phyloP scores from a whole-genome alignment of 2,888 invertebrate species.

The Glyphotaelius pellucidus region DNA sequence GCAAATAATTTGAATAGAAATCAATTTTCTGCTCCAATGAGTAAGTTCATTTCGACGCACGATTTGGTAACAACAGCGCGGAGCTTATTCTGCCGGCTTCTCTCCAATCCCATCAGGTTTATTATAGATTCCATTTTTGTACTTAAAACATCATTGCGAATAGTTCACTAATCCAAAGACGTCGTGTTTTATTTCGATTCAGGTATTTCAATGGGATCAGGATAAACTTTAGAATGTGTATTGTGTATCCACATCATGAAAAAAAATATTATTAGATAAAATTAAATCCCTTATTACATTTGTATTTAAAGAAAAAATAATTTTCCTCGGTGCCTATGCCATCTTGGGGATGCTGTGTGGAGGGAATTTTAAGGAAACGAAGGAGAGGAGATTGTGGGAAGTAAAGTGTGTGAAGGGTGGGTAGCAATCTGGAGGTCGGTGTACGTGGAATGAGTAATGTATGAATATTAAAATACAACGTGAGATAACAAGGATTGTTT shows the following conservation, averaged over 20 bases:
- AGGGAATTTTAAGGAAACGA: too few species aligned
- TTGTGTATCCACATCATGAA: background rate
- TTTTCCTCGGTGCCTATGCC: too few species aligned
- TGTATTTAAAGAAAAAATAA: too few species aligned
- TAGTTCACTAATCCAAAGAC: background rate
- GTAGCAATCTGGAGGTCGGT: too few species aligned
- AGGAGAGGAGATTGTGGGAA: too few species aligned
- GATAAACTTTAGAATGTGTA: background rate
- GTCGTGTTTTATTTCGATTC: background rate
- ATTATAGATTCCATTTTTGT: conserved; percentile 26
- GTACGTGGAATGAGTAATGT: too few species aligned
- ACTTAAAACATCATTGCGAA: conserved; percentile 13
- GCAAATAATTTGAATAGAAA: conserved; percentile 66
- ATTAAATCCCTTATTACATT: too few species aligned
- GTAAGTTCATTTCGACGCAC: conserved; percentile 65
- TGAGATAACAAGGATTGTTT: too few species aligned
- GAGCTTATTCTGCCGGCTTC: conserved; percentile 63
- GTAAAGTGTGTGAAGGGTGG: too few species aligned
- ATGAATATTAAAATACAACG: too few species aligned
- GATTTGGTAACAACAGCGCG: conserved; percentile 64
- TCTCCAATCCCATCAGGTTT: conserved; percentile 64
- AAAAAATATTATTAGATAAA: too few species aligned
- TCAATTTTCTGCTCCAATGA: conserved; percentile 65
- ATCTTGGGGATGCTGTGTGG: too few species aligned
- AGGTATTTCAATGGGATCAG: background rate